Percentiles rank a stretch among this genome's conserved stretches.
Evolutionary conservation across 2,113 vertebrate genomes (phyloP).

Genomic region (Tursiops truncatus): DNA sequence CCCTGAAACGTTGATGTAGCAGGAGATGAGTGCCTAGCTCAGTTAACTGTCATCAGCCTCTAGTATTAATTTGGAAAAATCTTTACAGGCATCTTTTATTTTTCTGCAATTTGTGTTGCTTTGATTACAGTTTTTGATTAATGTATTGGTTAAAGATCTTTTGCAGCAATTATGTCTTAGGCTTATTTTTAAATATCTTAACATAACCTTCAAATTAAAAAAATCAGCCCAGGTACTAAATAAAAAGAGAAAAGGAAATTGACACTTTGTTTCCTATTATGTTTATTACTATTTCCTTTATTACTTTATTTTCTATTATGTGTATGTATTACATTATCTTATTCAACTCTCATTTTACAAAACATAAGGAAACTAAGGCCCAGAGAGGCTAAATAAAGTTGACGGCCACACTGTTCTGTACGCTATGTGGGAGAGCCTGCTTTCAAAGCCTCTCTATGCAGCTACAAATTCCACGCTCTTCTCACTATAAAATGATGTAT

Average conservation of each 20-base stretch:
- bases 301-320: neutral
- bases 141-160: neutral
- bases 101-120: neutral
- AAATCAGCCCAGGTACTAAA: constrained; percentile 28
- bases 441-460: neutral
- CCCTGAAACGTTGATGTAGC: neutral
- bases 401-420: neutral
- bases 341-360: constrained; percentile 32
- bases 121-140: neutral
- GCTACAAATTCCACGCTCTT: neutral
- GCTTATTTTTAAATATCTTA: constrained; percentile 6
- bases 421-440: neutral
- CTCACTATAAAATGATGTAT: neutral
- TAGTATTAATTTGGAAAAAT: neutral
- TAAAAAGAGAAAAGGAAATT: neutral
- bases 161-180: neutral
- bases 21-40: neutral
- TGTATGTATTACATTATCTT: neutral
- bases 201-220: neutral
- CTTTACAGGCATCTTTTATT: neutral
- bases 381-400: constrained; percentile 44
- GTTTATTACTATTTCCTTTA: neutral
- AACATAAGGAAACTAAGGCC: constrained; percentile 41
- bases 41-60: neutral
- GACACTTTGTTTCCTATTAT: constrained; percentile 14